Percentiles rank a stretch among this genome's conserved stretches.
These are phyloP conservation scores for Brachionus rotundiformis DNA, from an alignment of 1,140 invertebrate genomes.

Conservation along the genomic window DNA sequence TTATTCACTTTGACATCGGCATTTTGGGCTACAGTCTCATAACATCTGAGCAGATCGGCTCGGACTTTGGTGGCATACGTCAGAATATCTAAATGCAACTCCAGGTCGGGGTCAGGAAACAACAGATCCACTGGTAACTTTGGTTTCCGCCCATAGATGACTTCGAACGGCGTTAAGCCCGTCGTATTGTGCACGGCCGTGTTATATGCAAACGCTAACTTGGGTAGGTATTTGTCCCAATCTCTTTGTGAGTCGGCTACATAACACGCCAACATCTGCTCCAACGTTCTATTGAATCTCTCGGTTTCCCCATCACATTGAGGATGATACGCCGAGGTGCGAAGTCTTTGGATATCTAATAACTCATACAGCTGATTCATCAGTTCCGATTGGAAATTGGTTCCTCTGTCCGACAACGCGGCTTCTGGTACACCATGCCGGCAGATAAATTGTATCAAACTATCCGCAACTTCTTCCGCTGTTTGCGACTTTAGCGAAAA, in stretches of 20 bases:
- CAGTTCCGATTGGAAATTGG: neutral
- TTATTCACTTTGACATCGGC: too few relatives aligned
- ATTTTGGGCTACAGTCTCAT: neutral
- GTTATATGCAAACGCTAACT: neutral
- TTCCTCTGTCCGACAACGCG: neutral
- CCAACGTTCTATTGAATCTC: constrained; percentile 56
- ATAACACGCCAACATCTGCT: neutral
- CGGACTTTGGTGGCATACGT: neutral
- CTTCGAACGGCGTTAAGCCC: neutral
- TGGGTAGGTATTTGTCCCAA: neutral
- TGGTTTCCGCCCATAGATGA: neutral
- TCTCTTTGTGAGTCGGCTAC: neutral
- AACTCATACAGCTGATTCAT: too few relatives aligned
- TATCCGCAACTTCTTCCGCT: neutral
- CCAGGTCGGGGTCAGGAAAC: neutral
- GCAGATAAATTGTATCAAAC: neutral
- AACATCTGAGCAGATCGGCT: neutral
- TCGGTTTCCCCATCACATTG: constrained; percentile 57
- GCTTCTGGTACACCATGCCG: neutral
- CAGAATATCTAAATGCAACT: neutral
- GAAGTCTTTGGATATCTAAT: constrained; percentile 10
- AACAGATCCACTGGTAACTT: neutral
- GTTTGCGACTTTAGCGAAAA: neutral
- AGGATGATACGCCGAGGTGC: constrained; percentile 57
- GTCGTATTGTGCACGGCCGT: neutral